Evolutionary conservation across 2,888 invertebrate genomes (phyloP), one percentile per base, ranked within the genome.

Genomic region (Callinectes sapidus): DNA sequence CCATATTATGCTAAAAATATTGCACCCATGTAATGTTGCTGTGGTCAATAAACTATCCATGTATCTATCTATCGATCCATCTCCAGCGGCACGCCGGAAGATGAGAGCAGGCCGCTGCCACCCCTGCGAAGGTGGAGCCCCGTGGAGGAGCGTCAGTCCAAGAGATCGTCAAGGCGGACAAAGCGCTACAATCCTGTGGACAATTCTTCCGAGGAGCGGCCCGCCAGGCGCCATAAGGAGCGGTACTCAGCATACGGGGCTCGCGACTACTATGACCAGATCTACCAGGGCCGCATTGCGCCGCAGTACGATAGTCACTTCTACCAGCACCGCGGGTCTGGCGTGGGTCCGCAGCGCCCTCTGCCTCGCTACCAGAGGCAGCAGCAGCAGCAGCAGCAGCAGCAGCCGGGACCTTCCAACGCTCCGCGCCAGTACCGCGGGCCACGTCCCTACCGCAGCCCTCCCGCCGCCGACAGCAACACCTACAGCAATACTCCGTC

Each of bases 241-340:
- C 48, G 71, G 3, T n/a, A 32, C 23, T 93, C 93, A 8, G 88
- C 92, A 2, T 81, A 90, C 28, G 90, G 61, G 42, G 89, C 61
- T 18, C 93, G 88, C 32, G 85, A 77, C n/a, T 92, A 92, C 87
- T 92, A 91, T 81, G 94, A 94, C 91, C 23, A 85, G 54, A 32
- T 85, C 14, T 94, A 94, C 87, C 91, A 88, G 13, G 92, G 92
- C 28, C 86, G 90, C 16, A 66, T 87, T 28, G 91, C 89, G 54
- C 94, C 92, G n/a, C 94, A 92, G 85, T 94, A 94, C 66, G 93
- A 93, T 77, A 91, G 77, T 66, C 90, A 92, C 91, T 94, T 92
- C 92, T 94, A 94, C 93, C 92, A 94, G 77, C 85, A 92, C 18
- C 89, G 55, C 32, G 93, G 89, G 0, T 93, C 93, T 18, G 94